Conservation (phyloP, 2,113 vertebrate species). For the Alouatta palliata region DNA sequence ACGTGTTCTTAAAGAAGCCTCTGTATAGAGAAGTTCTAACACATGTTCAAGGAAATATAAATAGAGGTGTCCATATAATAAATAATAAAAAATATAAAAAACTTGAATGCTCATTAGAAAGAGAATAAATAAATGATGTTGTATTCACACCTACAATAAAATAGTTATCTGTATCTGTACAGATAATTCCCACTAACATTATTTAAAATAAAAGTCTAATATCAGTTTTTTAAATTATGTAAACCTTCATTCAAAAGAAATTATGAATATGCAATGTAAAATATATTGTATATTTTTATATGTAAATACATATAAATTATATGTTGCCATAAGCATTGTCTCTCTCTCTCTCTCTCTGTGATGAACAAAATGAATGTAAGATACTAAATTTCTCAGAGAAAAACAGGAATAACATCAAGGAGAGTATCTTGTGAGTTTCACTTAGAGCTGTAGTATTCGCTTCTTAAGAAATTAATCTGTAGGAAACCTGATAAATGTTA, state of each 20-base stretch:
- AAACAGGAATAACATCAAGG: neutral
- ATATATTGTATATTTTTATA: neutral
- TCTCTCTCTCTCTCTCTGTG: neutral
- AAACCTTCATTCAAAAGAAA: neutral
- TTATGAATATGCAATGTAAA: neutral
- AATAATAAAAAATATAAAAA: neutral
- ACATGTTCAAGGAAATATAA: neutral
- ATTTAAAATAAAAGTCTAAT: neutral
- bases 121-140: neutral
- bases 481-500: neutral
- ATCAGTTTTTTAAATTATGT: neutral
- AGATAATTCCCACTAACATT: neutral
- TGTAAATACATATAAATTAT: neutral
- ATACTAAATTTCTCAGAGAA: neutral
- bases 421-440: neutral
- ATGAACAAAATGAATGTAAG: neutral
- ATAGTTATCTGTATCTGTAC: neutral
- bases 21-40: neutral
- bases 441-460: neutral
- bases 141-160: neutral
- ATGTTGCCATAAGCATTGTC: neutral
- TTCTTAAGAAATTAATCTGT: neutral
- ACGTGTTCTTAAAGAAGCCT: neutral
- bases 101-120: neutral
- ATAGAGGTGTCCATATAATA: neutral